A percentile compares a stretch with the other conserved stretches of the same genome.
Evolutionary conservation across 2,888 invertebrate species (phyloP).

Genomic region (Parochlus steinenii): DNA sequence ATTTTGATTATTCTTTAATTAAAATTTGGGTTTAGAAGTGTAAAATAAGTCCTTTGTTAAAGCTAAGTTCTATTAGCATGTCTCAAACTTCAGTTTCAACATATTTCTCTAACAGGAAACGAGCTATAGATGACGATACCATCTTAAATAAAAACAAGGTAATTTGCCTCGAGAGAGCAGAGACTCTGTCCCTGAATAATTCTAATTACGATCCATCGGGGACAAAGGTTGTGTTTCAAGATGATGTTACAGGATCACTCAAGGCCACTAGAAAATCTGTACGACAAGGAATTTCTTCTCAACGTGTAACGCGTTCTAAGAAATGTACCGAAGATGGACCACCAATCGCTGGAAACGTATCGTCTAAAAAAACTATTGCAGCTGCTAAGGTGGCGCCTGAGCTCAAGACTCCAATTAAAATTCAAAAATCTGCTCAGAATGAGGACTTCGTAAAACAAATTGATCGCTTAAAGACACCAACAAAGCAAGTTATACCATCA

Average conservation of each 20-base stretch:
- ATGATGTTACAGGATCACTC: neutral
- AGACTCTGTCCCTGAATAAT: constrained; percentile 1
- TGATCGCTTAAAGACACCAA: constrained; percentile 24
- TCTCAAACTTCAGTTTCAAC: constrained; percentile 60
- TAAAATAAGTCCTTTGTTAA: too few relatives aligned
- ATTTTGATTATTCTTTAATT: too few relatives aligned
- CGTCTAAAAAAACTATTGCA: constrained; percentile 23
- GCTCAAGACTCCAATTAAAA: constrained; percentile 14
- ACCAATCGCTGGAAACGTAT: constrained; percentile 23
- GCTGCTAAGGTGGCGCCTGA: constrained; percentile 19
- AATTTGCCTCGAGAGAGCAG: constrained; percentile 23
- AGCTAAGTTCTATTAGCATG: constrained; percentile 37
- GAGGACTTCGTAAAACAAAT: constrained; percentile 20
- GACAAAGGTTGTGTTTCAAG: constrained; percentile 9
- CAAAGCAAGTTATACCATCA: constrained; percentile 12
- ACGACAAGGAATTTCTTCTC: constrained; percentile 19
- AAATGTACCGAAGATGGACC: constrained; percentile 16
- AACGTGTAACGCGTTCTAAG: constrained; percentile 13
- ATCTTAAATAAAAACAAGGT: constrained; percentile 38
- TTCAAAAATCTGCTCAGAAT: neutral
- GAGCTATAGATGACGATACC: constrained; percentile 50
- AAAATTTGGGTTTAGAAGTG: too few relatives aligned
- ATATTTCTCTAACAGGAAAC: constrained; percentile 61
- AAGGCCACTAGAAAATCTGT: constrained; percentile 12
- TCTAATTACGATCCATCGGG: constrained; percentile 1